These are phyloP conservation scores for Scarus forsteni DNA, from an alignment of 2,797 vertebrate species.

Conservation along the genomic window DNA sequence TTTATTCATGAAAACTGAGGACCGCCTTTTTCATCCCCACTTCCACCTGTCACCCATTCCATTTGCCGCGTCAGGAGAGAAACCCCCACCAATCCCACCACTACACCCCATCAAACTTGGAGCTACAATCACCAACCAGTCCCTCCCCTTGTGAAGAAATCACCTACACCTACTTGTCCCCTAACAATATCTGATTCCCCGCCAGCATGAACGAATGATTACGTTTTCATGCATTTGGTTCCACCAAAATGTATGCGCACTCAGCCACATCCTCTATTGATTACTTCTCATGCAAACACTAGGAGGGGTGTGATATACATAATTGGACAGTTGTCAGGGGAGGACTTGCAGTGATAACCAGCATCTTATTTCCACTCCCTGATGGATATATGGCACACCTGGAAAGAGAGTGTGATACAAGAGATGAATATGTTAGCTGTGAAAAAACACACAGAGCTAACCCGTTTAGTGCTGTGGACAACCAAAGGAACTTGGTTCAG, in stretches of 20 bases:
- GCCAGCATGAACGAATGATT: conserved; percentile 94
- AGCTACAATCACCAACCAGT: conserved; percentile 73
- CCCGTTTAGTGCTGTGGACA: too few species aligned
- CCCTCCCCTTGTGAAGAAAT: conserved; percentile 54
- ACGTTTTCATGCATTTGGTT: conserved; percentile 99
- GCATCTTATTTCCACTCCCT: conserved; percentile 82
- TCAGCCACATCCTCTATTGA: conserved; percentile 99
- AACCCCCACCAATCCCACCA: conserved; percentile 70
- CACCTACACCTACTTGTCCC: conserved; percentile 73
- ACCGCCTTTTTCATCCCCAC: conserved; percentile 86
- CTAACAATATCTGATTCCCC: conserved; percentile 89
- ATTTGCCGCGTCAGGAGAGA: conserved; percentile 91
- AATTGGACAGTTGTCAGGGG: conserved; percentile 99
- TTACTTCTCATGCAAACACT: conserved; percentile 99
- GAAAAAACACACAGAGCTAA: conserved; percentile 17
- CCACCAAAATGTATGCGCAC: conserved; percentile 95
- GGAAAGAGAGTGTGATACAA: conserved; percentile 82
- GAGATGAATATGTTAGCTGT: conserved; percentile 36
- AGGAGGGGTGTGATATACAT: conserved; percentile 96
- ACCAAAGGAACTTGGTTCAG: too few species aligned
- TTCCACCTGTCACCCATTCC: conserved; percentile 96
- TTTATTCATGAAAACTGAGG: conserved; percentile 95
- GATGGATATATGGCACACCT: conserved; percentile 88
- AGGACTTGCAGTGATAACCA: conserved; percentile 89
- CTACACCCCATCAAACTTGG: conserved; percentile 69